A percentile compares a stretch with the other conserved stretches of the same genome.
These are phyloP conservation scores for Bombus impatiens DNA, from an alignment of 1,140 invertebrate genomes.

Conservation along the genomic window DNA sequence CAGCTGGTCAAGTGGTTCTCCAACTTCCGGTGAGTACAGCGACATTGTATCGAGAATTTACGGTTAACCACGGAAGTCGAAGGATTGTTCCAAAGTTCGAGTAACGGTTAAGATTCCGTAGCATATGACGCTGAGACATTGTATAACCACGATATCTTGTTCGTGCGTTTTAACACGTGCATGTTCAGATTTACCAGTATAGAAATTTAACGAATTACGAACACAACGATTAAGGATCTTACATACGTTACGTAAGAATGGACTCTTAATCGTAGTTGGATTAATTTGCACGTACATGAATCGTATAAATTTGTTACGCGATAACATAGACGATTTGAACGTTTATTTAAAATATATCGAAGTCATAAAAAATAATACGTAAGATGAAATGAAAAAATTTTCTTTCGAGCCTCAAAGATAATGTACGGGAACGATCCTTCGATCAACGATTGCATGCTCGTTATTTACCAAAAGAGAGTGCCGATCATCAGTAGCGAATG, in stretches of 20 bases:
- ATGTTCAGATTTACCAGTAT: neutral
- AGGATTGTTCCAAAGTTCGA: slow-evolving; percentile 7
- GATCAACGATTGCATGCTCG: neutral
- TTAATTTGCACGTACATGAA: too few species aligned
- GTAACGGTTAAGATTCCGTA: neutral
- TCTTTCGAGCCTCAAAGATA: too few species aligned
- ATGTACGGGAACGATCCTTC: neutral
- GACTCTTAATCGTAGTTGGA: neutral
- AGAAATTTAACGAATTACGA: neutral
- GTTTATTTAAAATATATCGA: too few species aligned
- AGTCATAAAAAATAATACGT: too few species aligned
- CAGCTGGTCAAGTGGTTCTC: slow-evolving; percentile 99
- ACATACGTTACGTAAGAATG: neutral
- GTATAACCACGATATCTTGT: neutral
- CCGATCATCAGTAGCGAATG: neutral
- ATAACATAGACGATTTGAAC: too few species aligned
- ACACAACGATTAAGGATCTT: neutral
- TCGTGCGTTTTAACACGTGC: neutral
- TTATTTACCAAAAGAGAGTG: neutral
- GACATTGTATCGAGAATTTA: slow-evolving; percentile 36
- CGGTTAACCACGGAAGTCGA: slow-evolving; percentile 1
- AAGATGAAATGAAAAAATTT: fast-evolving
- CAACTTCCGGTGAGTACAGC: slow-evolving; percentile 96
- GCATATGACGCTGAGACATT: neutral
- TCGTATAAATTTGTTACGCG: too few species aligned